Conservation (phyloP, 2,113 vertebrate genomes). For the Brachionichthys hirsutus region DNA sequence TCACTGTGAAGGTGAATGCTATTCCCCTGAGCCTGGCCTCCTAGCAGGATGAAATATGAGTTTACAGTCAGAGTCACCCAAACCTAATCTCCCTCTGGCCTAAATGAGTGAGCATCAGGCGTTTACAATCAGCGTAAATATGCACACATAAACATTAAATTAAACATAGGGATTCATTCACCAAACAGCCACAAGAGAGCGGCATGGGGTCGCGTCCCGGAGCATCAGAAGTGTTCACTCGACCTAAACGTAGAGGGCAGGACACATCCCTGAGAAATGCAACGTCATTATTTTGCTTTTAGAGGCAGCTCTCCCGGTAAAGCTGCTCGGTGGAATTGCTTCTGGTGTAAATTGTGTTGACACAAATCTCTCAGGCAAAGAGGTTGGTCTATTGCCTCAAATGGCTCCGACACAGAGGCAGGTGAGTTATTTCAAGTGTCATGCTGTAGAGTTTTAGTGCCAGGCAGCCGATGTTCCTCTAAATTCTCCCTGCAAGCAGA, state of each 20-base stretch:
- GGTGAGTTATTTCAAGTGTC: slow-evolving; percentile 17
- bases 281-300: slow-evolving; percentile 38
- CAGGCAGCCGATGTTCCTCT: slow-evolving; percentile 9
- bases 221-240: too few species aligned
- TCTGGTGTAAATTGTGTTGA: slow-evolving; percentile 22
- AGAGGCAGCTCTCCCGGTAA: slow-evolving; percentile 15
- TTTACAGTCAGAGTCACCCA: background rate
- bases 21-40: slow-evolving; percentile 8
- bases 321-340: slow-evolving; percentile 16
- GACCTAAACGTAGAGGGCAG: slow-evolving; percentile 9
- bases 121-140: too few species aligned
- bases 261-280: background rate
- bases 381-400: slow-evolving; percentile 18
- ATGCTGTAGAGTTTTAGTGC: slow-evolving; percentile 12
- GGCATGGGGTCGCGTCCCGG: too few species aligned
- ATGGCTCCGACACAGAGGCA: slow-evolving; percentile 7
- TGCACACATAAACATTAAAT: too few species aligned
- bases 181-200: too few species aligned
- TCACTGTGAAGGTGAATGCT: slow-evolving; percentile 12
- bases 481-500: background rate
- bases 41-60: slow-evolving; percentile 14
- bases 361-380: slow-evolving; percentile 15
- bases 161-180: too few species aligned
- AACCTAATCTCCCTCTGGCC: slow-evolving; percentile 10
- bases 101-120: too few species aligned